phyloP scores from a whole-genome alignment of 2,113 vertebrate genomes.

The Atlantisia rogersi region DNA sequence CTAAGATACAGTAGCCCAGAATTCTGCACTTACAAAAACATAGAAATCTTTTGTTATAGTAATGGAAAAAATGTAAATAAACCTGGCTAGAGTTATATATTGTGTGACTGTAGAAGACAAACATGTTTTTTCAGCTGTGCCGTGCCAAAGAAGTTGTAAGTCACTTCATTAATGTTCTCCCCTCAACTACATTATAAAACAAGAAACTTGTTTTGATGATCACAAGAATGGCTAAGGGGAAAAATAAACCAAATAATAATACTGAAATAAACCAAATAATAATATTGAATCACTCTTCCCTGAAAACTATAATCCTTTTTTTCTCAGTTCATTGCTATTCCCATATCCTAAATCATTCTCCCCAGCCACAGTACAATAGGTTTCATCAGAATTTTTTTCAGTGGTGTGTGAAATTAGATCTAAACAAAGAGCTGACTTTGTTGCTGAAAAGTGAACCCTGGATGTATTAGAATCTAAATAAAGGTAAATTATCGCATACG shows the following conservation, averaged over 20 bases:
- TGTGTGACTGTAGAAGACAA: not conserved
- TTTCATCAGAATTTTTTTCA: conserved; percentile 7
- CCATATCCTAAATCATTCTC: conserved; percentile 9
- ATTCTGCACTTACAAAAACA: not conserved
- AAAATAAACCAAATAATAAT: conserved; percentile 27
- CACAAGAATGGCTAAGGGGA: not conserved
- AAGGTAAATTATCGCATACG: accelerated
- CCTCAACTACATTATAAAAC: not conserved
- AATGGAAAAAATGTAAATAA: conserved; percentile 2
- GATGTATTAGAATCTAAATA: not conserved
- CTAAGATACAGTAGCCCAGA: not conserved
- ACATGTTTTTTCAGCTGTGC: not conserved
- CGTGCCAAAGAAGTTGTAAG: not conserved
- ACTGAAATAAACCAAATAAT: conserved; percentile 26
- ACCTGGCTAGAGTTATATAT: not conserved
- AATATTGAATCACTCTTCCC: conserved; percentile 15
- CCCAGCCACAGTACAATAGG: not conserved
- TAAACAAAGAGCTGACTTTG: conserved; percentile 14
- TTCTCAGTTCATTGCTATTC: not conserved
- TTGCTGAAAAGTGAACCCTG: not conserved
- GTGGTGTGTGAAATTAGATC: conserved; percentile 37
- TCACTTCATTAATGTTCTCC: not conserved
- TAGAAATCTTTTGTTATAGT: not conserved
- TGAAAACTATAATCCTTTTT: not conserved
- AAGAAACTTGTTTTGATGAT: not conserved